A percentile compares a stretch with the other conserved stretches of the same genome.
phyloP scores from a whole-genome alignment of 2,888 invertebrate genomes.

The Morinoia aosen region DNA sequence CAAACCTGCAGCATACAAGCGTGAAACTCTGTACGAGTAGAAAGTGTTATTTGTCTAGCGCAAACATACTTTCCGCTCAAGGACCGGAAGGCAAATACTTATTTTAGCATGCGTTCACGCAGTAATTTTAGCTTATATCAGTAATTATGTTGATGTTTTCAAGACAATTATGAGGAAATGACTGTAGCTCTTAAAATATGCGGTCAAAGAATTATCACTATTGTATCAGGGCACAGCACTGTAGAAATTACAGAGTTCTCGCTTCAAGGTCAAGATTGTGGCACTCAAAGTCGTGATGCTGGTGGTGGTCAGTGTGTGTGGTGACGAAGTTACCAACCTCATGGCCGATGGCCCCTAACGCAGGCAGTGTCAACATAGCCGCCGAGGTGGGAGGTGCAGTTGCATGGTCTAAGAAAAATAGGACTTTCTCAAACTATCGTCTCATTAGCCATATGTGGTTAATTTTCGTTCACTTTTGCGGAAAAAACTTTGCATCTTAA shows the following conservation, averaged over 20 bases:
- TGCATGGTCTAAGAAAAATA: background rate
- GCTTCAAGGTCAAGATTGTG: background rate
- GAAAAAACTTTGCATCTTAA: background rate
- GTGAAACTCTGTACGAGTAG: background rate
- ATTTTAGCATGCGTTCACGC: background rate
- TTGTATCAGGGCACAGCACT: background rate
- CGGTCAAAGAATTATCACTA: background rate
- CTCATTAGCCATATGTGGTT: background rate
- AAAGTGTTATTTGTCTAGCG: background rate
- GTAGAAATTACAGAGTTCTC: background rate
- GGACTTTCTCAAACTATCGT: background rate
- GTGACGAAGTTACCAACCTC: slow-evolving; percentile 33
- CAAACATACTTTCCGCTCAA: background rate
- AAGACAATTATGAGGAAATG: background rate
- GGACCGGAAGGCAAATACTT: background rate
- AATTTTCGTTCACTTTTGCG: background rate
- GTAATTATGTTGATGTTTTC: background rate
- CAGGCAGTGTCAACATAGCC: background rate
- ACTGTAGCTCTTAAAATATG: background rate
- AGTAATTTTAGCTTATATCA: background rate
- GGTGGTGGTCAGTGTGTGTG: slow-evolving; percentile 1
- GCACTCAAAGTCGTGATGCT: slow-evolving; percentile 12
- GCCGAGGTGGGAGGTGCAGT: background rate
- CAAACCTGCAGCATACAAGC: background rate
- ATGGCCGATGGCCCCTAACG: background rate